Evolutionary conservation across 2,888 invertebrate genomes (phyloP), one percentile per base, ranked within the genome.

Genomic region (Bimastos eiseni): DNA sequence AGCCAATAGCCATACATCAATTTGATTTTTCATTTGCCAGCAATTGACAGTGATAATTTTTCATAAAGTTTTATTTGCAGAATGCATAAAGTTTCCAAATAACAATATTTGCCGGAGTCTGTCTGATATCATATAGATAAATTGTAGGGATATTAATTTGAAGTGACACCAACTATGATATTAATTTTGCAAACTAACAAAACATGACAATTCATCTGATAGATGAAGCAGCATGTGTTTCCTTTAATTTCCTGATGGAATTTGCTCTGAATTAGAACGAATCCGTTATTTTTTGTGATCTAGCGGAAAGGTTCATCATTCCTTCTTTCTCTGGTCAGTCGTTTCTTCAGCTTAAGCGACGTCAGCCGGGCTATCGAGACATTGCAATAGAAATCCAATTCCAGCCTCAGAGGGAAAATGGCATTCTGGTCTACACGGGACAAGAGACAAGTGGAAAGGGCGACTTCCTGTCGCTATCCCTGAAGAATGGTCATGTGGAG

Each of bases 261-360:
- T 24, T 49, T 49, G 49, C 24, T 49, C 24, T 49, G 21, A 5
- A 24, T 49, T 24, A 49, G 24, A 24, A 49, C 8, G 70, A n/a
- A 5, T 30, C 11, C 5, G 70, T 70, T 70, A 1, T 70, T 8
- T n/a, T n/a, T 5, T 70, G 70, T 70, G n/a, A 8, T 70, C 30
- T 37, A 89, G 90, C 44, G 34, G 55, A 89, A 70, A 34, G 90
- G n/a, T 89, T 70, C 70, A 4, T 55, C 90, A 55, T 89, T 70
- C 90, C 90, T 15, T 89, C 91, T 30, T 90, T 91, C 91, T 83
- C 37, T 30, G 91, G 91, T 24, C 89, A 89, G 37, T 91, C 91
- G 6, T 89, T 88, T 37, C 38, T 91, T 30, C 84, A 89, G 41
- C 88, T 91, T 70, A 91, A 83, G 83, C 55, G 70, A 33, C 55